These are phyloP conservation scores for Argyrosomus japonicus DNA, from an alignment of 2,113 vertebrate genomes.

Conservation along the genomic window DNA sequence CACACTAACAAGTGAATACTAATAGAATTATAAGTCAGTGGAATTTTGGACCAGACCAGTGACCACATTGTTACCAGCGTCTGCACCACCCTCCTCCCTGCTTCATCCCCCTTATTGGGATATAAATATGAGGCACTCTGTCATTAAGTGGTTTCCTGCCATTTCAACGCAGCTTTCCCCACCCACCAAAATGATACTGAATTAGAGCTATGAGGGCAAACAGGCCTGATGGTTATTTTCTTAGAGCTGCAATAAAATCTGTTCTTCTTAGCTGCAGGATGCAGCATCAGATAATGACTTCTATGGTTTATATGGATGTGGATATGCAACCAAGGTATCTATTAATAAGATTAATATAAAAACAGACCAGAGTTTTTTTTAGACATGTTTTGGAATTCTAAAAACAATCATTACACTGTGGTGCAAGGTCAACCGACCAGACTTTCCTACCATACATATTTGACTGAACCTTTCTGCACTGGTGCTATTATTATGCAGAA, in stretches of 20 bases:
- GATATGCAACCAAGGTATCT: slow-evolving; percentile 40
- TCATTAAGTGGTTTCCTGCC: slow-evolving; percentile 78
- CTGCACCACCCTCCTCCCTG: slow-evolving; percentile 52
- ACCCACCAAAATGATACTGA: slow-evolving; percentile 64
- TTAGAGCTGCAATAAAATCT: slow-evolving; percentile 54
- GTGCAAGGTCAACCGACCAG: background rate
- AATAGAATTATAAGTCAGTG: slow-evolving; percentile 43
- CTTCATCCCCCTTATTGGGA: slow-evolving; percentile 53
- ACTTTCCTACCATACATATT: slow-evolving; percentile 21
- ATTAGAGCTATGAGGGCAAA: slow-evolving; percentile 56
- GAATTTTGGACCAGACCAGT: slow-evolving; percentile 47
- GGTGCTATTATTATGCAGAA: background rate
- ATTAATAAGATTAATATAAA: slow-evolving; percentile 52
- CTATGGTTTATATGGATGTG: slow-evolving; percentile 34
- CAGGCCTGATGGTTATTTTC: slow-evolving; percentile 55
- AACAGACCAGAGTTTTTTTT: slow-evolving; percentile 30
- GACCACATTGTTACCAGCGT: slow-evolving; percentile 56
- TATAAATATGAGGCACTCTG: slow-evolving; percentile 66
- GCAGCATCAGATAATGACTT: slow-evolving; percentile 34
- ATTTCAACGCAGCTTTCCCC: slow-evolving; percentile 63
- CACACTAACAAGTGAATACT: slow-evolving; percentile 27
- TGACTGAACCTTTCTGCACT: background rate
- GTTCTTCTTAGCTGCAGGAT: slow-evolving; percentile 27
- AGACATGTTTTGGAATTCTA: background rate
- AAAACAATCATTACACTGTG: slow-evolving; percentile 14